Base-by-base conservation (phyloP, 2,113 vertebrate species). In the Xyrauchen texanus region DNA sequence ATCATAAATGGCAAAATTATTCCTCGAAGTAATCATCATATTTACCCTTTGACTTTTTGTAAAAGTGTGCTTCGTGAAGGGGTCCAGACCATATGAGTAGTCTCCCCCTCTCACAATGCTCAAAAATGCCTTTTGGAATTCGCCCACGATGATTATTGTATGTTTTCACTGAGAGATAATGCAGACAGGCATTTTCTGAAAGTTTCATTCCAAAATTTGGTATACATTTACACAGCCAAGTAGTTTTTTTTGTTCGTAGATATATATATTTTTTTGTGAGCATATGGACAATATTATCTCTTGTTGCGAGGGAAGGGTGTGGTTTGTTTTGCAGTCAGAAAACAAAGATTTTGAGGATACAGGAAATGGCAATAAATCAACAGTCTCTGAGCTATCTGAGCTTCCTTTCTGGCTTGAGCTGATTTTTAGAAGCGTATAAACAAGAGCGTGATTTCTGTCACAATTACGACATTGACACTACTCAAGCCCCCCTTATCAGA, bases 341-440 rank as follows among this genome's bases (percentile, higher is more conserved):
- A 72, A 60, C 55, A 72, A 60, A 58, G 69, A 60, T 72, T 72
- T 72, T 16, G 69, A 72, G 69, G 69, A 58, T 72, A 5, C 53
- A 72, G 55, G 58, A 68, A 70, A 21, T n/a, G 21, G 62, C 68
- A 77, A 76, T 72, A 68, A 79, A 83, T 58, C n/a, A 5, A 58
- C 13, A 58, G 6, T 58, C 55, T 2, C 13, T 6, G 15, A 2
- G 0, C 55, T 7, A 11, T 15, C 11, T n/a, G 1, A 4, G 10
- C 52, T 4, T 55, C 52, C 12, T 57, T 57, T 57, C 21, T 57
- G 15, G 21, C 4, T 12, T 12, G 67, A 21, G n/a, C 47, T 16
- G 34, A 4, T 16, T 68, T 21, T 34, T 34, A 34, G 21, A 34
- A 34, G 21, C 21, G 21, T 34, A 34, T 34, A 34, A 34, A 34